phyloP scores from a whole-genome alignment of 1,140 invertebrate species.

The Phymastichus coffea region DNA sequence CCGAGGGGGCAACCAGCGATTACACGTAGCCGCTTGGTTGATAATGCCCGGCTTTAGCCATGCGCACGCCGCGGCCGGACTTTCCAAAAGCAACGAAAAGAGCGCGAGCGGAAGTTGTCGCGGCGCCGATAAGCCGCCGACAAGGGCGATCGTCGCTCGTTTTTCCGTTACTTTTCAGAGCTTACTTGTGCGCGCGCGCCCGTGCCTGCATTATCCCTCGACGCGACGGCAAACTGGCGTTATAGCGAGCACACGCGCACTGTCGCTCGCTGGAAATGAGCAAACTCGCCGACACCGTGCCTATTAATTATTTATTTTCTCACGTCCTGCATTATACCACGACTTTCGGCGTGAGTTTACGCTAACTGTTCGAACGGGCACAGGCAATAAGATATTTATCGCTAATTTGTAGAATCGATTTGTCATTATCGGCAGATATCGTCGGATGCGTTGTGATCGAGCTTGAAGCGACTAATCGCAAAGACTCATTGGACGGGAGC shows the following conservation, averaged over 20 bases:
- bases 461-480: no score
- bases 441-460: no score
- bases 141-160: conserved; percentile 1
- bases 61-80: not conserved
- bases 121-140: not conserved
- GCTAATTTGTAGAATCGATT: no score
- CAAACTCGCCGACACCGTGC: not conserved
- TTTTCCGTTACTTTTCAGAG: not conserved
- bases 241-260: not conserved
- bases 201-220: not conserved
- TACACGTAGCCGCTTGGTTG: not conserved
- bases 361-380: no score
- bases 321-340: not conserved
- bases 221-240: not conserved
- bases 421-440: no score
- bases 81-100: no score
- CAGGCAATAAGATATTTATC: no score
- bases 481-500: no score
- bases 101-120: not conserved
- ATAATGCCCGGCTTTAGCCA: not conserved
- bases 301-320: conserved; percentile 2
- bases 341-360: no score
- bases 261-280: not conserved
- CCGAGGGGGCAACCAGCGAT: not conserved
- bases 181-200: not conserved